These are phyloP conservation scores for Drosophila mojavensis DNA, from an alignment of 1,140 invertebrate genomes.

Conservation along the genomic window DNA sequence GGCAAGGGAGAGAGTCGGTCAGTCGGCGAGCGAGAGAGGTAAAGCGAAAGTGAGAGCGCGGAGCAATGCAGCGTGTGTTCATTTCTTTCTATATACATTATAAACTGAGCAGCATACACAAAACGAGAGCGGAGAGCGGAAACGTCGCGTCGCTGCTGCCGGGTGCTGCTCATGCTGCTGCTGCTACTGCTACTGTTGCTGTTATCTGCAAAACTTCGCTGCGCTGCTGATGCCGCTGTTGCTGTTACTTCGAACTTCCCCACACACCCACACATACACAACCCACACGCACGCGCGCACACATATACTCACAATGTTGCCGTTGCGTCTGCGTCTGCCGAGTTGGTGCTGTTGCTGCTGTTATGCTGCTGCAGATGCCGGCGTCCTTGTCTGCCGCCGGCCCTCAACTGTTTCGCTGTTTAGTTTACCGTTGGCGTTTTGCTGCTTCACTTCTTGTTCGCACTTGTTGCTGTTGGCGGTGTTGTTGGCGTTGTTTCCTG, in stretches of 20 bases:
- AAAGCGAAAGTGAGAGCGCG: slow-evolving; percentile 17
- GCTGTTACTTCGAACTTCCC: slow-evolving; percentile 36
- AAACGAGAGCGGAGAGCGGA: slow-evolving; percentile 48
- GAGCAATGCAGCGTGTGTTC: slow-evolving; percentile 37
- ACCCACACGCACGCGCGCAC: slow-evolving; percentile 12
- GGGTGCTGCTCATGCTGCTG: slow-evolving; percentile 35
- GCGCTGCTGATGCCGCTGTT: slow-evolving; percentile 35
- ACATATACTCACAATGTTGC: slow-evolving; percentile 18
- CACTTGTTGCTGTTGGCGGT: slow-evolving; percentile 35
- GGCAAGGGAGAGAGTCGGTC: slow-evolving; percentile 13
- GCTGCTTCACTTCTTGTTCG: slow-evolving; percentile 48
- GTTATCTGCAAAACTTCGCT: slow-evolving; percentile 33
- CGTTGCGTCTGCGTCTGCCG: slow-evolving; percentile 24
- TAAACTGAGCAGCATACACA: slow-evolving; percentile 31
- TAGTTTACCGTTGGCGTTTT: slow-evolving; percentile 35
- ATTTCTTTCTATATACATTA: slow-evolving; percentile 2
- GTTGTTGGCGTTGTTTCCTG: slow-evolving; percentile 28
- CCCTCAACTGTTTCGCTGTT: slow-evolving; percentile 29
- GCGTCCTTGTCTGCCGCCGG: neutral
- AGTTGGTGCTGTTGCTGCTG: slow-evolving; percentile 17
- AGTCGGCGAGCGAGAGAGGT: slow-evolving; percentile 8
- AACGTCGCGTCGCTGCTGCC: slow-evolving; percentile 31
- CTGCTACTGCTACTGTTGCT: slow-evolving; percentile 35
- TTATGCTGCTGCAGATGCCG: slow-evolving; percentile 17
- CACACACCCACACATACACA: slow-evolving; percentile 7